Base-by-base conservation (phyloP, 2,113 vertebrate species). In the Corvus cornix region DNA sequence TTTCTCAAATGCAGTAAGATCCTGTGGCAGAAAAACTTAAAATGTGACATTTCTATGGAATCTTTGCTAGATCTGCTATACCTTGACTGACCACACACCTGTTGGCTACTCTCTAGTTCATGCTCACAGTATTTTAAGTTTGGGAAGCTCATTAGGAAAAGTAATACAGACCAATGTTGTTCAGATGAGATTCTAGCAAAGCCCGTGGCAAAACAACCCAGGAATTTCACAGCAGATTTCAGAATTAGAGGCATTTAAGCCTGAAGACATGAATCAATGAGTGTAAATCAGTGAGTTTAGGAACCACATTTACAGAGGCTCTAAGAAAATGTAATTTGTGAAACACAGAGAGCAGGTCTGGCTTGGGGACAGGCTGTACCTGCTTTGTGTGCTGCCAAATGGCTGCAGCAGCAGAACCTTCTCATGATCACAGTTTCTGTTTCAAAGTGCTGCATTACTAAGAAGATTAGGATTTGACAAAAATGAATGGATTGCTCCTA, bases 401-500 rank as follows among this genome's bases (percentile, higher is more conserved):
- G 35, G 52, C 62, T 62, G 51, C 17, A 16, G 43, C 43, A 73
- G 69, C 69, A 55, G 33, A 58, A 79, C 63, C 59, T 81, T 55
- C 60, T 63, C 58, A 41, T 8, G 4, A 79, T 30, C 60, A 67
- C 56, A 86, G 76, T 87, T 90, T 87, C 69, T 92, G 73, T 91
- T 95, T 93, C 31, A 48, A 93, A 96, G 88, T 88, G 85, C 88
- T 93, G 58, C 56, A 73, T 93, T 88, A 85, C 74, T 83, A 93
- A 86, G 64, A 89, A 91, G 83, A 95, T 90, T 93, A 94, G 90
- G 89, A 95, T 93, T 95, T 92, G 86, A 64, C 64, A 79, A 76
- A 93, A 89, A 90, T 81, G 81, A 93, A 85, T 85, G 86, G 82
- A 96, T 96, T 95, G 87, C 68, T 92, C 88, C 83, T 89, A 90